A percentile compares a stretch with the other conserved stretches of the same genome.
Evolutionary conservation across 2,888 invertebrate species (phyloP).

Genomic region (Lycocerus yunnanus): DNA sequence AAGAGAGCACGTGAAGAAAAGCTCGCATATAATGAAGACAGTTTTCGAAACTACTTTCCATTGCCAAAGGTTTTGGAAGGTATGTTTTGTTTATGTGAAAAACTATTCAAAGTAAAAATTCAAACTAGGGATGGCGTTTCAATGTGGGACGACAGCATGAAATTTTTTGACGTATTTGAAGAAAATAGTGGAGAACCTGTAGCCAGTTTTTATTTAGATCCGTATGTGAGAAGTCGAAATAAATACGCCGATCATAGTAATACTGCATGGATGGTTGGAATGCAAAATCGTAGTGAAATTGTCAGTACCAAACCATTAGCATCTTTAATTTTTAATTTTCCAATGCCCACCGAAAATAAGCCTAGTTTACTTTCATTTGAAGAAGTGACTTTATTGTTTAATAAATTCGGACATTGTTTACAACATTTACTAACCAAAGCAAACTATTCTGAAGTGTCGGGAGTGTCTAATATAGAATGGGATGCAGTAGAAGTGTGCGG

Average conservation of each 20-base stretch:
- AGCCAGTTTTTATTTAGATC: conserved; percentile 85
- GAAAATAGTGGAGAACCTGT: conserved; percentile 65
- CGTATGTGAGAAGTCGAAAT: conserved; percentile 70
- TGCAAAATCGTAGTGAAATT: conserved; percentile 71
- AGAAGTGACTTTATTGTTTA: conserved; percentile 78
- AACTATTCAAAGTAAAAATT: conserved; percentile 78
- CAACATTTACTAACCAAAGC: conserved; percentile 85
- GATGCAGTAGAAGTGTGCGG: conserved; percentile 87
- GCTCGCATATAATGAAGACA: conserved; percentile 72
- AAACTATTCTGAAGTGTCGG: conserved; percentile 83
- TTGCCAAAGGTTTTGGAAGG: conserved; percentile 78
- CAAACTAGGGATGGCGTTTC: conserved; percentile 68
- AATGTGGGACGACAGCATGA: conserved; percentile 86
- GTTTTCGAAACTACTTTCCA: conserved; percentile 81
- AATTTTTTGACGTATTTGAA: conserved; percentile 81
- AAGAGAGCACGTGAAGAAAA: conserved; percentile 72
- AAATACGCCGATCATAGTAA: conserved; percentile 65
- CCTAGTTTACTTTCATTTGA: conserved; percentile 75
- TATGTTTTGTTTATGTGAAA: conserved; percentile 75
- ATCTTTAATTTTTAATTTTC: conserved; percentile 84
- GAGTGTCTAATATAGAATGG: conserved; percentile 89
- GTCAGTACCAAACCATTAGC: conserved; percentile 73
- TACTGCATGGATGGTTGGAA: conserved; percentile 79
- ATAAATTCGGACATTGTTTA: conserved; percentile 85
- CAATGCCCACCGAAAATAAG: conserved; percentile 64